Percentiles rank a stretch among this genome's conserved stretches.
Evolutionary conservation across 2,113 vertebrate species (phyloP).

Genomic region (Caranx ignobilis): DNA sequence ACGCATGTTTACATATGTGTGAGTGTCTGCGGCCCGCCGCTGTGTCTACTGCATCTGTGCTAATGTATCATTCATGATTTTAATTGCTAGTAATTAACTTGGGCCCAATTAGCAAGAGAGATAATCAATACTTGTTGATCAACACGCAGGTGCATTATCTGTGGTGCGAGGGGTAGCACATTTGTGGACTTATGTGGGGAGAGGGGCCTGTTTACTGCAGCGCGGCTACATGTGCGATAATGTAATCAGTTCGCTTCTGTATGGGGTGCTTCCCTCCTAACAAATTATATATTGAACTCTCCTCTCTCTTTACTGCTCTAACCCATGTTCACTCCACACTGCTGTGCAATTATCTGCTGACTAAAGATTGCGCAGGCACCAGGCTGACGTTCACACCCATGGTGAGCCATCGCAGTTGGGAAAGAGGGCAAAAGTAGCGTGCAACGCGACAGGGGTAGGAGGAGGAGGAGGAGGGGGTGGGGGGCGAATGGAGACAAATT

Average conservation of each 20-base stretch:
- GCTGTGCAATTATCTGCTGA: conserved; percentile 69
- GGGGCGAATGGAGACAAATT: conserved; percentile 55
- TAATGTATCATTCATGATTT: conserved; percentile 82
- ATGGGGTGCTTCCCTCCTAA: conserved; percentile 50
- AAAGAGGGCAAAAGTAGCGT: conserved; percentile 31
- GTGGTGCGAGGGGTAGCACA: conserved; percentile 33
- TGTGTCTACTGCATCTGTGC: conserved; percentile 51
- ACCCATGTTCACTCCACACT: conserved; percentile 48
- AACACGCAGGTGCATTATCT: conserved; percentile 71
- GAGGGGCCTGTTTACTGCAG: conserved; percentile 39
- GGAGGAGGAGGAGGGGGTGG: background rate
- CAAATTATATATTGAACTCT: conserved; percentile 72
- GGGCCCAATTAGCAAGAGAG: conserved; percentile 77
- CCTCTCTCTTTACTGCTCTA: conserved; percentile 32
- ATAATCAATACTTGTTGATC: conserved; percentile 83
- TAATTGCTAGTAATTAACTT: conserved; percentile 83
- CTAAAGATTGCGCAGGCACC: conserved; percentile 52
- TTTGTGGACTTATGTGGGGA: conserved; percentile 47
- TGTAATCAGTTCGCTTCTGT: conserved; percentile 58
- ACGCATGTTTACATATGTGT: conserved; percentile 41
- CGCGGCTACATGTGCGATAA: conserved; percentile 19
- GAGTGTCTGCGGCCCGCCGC: conserved; percentile 1
- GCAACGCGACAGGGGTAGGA: background rate
- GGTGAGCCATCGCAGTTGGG: conserved; percentile 18
- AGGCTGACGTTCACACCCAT: conserved; percentile 44